phyloP scores from a whole-genome alignment of 2,797 vertebrate genomes.

The Fringilla coelebs region DNA sequence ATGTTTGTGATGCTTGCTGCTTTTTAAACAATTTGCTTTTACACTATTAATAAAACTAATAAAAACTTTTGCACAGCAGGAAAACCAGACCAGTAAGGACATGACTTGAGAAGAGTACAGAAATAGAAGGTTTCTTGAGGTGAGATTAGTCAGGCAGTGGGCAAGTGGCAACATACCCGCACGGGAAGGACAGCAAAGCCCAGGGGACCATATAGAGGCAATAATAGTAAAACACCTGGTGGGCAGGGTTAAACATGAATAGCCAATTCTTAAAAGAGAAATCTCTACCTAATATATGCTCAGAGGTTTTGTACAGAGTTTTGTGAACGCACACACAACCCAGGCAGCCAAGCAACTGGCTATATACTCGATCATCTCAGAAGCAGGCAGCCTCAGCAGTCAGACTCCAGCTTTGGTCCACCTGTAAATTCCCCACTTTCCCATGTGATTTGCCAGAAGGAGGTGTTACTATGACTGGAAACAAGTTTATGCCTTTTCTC shows the following conservation, averaged over 20 bases:
- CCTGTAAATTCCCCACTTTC: background rate
- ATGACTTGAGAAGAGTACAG: background rate
- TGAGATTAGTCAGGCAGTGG: background rate
- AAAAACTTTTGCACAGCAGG: background rate
- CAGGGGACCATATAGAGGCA: background rate
- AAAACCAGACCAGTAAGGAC: background rate
- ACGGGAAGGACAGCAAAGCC: background rate
- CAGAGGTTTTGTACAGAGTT: background rate
- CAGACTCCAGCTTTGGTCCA: background rate
- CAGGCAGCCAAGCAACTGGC: background rate
- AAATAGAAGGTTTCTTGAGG: background rate
- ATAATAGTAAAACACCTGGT: background rate
- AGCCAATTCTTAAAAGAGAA: background rate
- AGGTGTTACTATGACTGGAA: background rate
- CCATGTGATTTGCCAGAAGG: background rate
- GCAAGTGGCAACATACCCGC: background rate
- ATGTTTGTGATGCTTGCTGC: background rate
- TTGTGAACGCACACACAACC: background rate
- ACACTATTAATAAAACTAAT: background rate
- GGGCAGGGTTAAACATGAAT: background rate
- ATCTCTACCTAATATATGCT: background rate
- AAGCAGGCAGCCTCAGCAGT: background rate
- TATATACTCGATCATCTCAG: background rate
- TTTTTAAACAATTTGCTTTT: background rate
- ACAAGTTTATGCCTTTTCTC: background rate